These are phyloP conservation scores for Steromphala cineraria DNA, from an alignment of 2,888 invertebrate species.

Conservation along the genomic window DNA sequence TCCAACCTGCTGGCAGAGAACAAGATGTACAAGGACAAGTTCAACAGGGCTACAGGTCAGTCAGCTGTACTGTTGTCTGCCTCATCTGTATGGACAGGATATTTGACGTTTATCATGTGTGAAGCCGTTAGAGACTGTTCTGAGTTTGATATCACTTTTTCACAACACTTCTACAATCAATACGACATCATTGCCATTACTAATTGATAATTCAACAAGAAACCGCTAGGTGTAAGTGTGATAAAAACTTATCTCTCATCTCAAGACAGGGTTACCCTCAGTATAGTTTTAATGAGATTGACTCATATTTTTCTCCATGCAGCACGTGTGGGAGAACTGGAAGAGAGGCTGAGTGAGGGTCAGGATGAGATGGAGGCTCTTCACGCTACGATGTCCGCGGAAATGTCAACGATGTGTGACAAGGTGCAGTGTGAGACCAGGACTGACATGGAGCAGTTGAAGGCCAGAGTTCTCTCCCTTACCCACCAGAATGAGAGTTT, in stretches of 20 bases:
- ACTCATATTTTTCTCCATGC: background rate
- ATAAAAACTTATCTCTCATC: no score
- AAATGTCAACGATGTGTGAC: conserved; percentile 44
- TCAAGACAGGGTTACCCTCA: no score
- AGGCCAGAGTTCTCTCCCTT: conserved; percentile 48
- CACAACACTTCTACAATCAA: no score
- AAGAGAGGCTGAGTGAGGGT: conserved; percentile 45
- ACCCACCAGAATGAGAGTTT: conserved; percentile 55
- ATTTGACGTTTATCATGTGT: no score
- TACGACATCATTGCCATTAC: no score
- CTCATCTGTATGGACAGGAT: no score
- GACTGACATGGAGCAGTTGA: conserved; percentile 47
- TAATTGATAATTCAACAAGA: no score
- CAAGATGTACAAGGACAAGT: conserved; percentile 68
- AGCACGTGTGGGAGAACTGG: conserved; percentile 60
- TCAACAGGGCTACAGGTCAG: conserved; percentile 64
- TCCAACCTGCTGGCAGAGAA: conserved; percentile 65
- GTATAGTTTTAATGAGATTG: background rate
- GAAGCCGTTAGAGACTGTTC: no score
- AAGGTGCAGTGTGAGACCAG: conserved; percentile 46
- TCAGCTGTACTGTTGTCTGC: no score
- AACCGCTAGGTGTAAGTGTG: no score
- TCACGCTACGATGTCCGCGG: conserved; percentile 49
- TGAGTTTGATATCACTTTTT: no score
- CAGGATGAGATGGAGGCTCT: conserved; percentile 51